Conservation (phyloP, 2,113 vertebrate species). For the Anguilla rostrata region DNA sequence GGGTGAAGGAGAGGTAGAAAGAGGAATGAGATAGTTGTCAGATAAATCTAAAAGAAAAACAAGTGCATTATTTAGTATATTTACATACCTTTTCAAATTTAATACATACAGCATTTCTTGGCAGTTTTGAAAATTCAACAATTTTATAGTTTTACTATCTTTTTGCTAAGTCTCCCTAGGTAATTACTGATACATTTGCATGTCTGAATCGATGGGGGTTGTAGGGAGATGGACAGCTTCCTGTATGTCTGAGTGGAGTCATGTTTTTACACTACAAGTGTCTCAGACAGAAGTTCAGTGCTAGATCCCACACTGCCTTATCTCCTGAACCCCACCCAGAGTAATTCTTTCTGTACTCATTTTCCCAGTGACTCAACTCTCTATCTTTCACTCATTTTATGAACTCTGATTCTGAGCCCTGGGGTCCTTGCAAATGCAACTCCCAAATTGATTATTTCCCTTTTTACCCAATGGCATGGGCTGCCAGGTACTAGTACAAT, state of each 20-base stretch:
- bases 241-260: not conserved
- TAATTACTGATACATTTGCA: not conserved
- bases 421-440: not conserved
- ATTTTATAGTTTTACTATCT: not conserved
- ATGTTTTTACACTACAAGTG: not conserved
- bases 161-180: not conserved
- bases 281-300: not conserved
- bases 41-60: conserved; percentile 18
- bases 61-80: not conserved
- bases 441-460: conserved; percentile 36
- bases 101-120: not conserved
- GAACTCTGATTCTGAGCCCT: not conserved
- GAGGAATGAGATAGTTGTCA: conserved; percentile 10
- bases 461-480: conserved; percentile 35
- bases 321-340: not conserved
- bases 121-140: not conserved
- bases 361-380: not conserved
- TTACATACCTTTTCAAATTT: not conserved
- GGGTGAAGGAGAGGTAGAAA: conserved; percentile 19
- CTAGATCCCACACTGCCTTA: not conserved
- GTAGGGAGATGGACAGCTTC: no score
- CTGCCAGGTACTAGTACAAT: not conserved
- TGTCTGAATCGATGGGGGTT: not conserved
- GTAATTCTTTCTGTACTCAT: not conserved
- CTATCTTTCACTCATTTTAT: not conserved